Evolutionary conservation across 2,797 vertebrate genomes (phyloP).

Genomic region (Halcyon smyrnensis): DNA sequence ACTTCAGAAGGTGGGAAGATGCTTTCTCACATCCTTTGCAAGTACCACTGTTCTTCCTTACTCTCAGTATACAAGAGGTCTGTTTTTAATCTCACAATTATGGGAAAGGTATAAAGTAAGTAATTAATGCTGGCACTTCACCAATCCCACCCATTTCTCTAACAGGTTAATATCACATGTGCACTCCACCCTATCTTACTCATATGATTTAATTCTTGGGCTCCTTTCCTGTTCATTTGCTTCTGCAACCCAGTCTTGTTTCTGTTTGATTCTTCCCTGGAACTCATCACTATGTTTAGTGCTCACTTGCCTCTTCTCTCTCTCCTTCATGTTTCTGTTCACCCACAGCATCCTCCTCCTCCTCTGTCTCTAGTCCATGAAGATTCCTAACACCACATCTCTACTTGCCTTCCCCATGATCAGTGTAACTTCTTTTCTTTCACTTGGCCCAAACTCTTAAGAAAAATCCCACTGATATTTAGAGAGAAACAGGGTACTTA

Average conservation of each 20-base stretch:
- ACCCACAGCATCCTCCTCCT: neutral
- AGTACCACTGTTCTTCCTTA: neutral
- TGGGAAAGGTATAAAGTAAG: neutral
- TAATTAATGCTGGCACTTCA: neutral
- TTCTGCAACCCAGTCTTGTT: neutral
- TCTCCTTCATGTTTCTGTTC: neutral
- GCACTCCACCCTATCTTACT: constrained; percentile 8
- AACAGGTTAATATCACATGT: neutral
- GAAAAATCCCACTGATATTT: neutral
- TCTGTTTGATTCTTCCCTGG: neutral
- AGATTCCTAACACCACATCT: neutral
- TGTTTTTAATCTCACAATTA: neutral
- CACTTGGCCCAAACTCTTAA: neutral
- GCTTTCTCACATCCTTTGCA: neutral
- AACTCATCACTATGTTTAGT: neutral
- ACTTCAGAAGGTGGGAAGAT: neutral
- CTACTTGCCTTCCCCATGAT: neutral
- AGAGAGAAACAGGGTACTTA: neutral
- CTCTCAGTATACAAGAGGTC: neutral
- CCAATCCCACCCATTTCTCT: neutral
- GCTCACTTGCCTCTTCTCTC: neutral
- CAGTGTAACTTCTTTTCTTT: neutral
- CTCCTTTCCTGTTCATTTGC: neutral
- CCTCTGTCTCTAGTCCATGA: rapidly evolving
- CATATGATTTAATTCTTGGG: neutral